phyloP scores from a whole-genome alignment of 2,797 vertebrate species.

The Hemibagrus guttatus region DNA sequence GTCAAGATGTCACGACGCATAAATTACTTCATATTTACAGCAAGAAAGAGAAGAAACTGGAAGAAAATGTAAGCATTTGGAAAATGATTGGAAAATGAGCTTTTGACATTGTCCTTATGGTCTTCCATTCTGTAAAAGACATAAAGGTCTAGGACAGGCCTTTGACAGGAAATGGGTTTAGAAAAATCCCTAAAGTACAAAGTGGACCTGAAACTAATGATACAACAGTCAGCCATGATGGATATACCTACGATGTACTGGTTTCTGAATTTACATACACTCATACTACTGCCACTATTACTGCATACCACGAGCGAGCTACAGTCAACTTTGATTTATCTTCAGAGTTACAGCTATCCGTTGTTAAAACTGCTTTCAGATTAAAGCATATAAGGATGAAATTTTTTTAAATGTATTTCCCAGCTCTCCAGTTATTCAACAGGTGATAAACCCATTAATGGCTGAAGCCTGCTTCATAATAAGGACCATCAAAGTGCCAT shows the following conservation, averaged over 20 bases:
- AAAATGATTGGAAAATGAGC: background rate
- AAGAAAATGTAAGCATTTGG: background rate
- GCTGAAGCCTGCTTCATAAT: slow-evolving; percentile 16
- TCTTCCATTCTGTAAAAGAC: slow-evolving; percentile 6
- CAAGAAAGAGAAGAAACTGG: background rate
- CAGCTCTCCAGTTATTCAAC: background rate
- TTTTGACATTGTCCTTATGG: slow-evolving; percentile 16
- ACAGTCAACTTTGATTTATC: slow-evolving; percentile 3
- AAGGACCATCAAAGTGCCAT: slow-evolving; percentile 48
- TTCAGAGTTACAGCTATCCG: slow-evolving; percentile 15
- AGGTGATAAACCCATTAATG: slow-evolving; percentile 32
- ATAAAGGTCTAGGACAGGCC: slow-evolving; percentile 19
- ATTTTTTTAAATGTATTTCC: background rate
- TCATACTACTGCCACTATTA: background rate
- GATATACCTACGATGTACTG: slow-evolving; percentile 15
- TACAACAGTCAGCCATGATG: background rate
- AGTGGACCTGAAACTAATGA: background rate
- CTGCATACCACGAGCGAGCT: background rate
- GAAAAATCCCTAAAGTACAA: background rate
- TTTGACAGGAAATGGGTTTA: slow-evolving; percentile 28
- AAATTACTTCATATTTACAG: background rate
- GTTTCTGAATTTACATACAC: slow-evolving; percentile 2
- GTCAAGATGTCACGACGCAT: background rate
- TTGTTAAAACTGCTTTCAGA: background rate
- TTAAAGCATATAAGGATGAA: slow-evolving; percentile 11